Evolutionary conservation across 2,113 vertebrate species (phyloP), one percentile per base, ranked within the genome.

Genomic region (Felis chaus): DNA sequence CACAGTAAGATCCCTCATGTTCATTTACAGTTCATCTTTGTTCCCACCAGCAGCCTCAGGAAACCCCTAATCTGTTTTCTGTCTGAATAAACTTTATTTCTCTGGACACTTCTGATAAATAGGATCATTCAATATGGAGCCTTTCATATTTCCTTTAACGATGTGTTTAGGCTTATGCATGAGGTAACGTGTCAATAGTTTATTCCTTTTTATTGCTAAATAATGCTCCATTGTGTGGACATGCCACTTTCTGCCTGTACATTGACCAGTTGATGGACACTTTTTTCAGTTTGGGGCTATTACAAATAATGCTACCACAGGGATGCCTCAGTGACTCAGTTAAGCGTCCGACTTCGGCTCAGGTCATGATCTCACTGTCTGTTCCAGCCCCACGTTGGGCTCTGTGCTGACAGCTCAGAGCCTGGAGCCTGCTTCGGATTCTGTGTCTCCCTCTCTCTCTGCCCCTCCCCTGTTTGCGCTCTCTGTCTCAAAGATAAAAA

Each of bases 61-160:
- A 96, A 93, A 94, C 85, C n/a, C 39, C 11, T 31, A 69, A 31
- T 91, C 25, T 94, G 1, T 95, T 94, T 94, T 92, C 23, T 91
- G 55, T 92, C 14, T 63, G n/a, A 65, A 87, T 66, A 88, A 83
- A 86, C 65, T 85, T 82, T 45, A 16, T 76, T 96, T 97, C 85
- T 73, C 31, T 96, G 36, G 55, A 39, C 13, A 48, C 14, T 96
- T 85, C 25, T 41, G 84, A 36, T 65, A 90, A 88, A 78, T 66
- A 50, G 57, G 4, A 4, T 90, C 25, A 74, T 92, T 97, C 39
- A 92, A 0, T 79, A 29, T 95, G 57, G 50, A 83, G 13, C 82
- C 53, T 84, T 29, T 84, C 6, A 14, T 63, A 12, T 88, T 36
- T 86, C 89, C 74, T 55, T 69, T 53, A 92, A 53, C 8, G 29